Evolutionary conservation across 2,113 vertebrate genomes (phyloP), one percentile per base, ranked within the genome.

Genomic region (Nibea coibor): DNA sequence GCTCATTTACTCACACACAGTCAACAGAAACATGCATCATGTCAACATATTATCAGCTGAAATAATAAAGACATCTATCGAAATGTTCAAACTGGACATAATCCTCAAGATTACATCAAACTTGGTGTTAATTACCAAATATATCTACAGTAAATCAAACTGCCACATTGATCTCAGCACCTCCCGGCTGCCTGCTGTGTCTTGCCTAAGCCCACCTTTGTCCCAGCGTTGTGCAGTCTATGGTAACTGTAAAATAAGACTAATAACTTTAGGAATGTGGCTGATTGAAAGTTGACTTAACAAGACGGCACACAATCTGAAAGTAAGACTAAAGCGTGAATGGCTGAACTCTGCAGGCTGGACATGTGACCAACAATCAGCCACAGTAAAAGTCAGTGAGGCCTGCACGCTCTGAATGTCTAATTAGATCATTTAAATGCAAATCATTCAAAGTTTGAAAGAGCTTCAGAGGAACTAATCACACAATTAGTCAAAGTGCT

Each of bases 401-500:
- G 74, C 26, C 53, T 35, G 0, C 8, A 22, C 3, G 20, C 15
- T 17, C 42, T 24, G 42, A n/a, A 51, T 53, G 56, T 61, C 56
- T 51, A 16, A 69, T 67, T 35, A 35, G 43, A 62, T 39, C n/a
- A 53, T 53, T 74, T 74, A 8, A 24, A 62, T 35, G 16, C 54
- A 24, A 59, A 62, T 78, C 47, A 78, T 43, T 69, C 1, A 26
- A 28, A 51, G 15, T 53, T 53, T 47, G 1, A 28, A 14, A 53
- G 16, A 43, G 7, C 51, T 42, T 19, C 73, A 66, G 22, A 45
- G 51, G 19, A 56, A 39, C 42, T 66, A 22, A 35, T 69, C 10
- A 50, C 45, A 53, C 45, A 59, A 26, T 43, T 16, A 19, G 65
- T 62, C 28, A 17, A 51, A 39, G 62, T 28, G 35, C 59, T 66